phyloP scores from a whole-genome alignment of 2,888 invertebrate species.

The Caenorhabditis plicata region DNA sequence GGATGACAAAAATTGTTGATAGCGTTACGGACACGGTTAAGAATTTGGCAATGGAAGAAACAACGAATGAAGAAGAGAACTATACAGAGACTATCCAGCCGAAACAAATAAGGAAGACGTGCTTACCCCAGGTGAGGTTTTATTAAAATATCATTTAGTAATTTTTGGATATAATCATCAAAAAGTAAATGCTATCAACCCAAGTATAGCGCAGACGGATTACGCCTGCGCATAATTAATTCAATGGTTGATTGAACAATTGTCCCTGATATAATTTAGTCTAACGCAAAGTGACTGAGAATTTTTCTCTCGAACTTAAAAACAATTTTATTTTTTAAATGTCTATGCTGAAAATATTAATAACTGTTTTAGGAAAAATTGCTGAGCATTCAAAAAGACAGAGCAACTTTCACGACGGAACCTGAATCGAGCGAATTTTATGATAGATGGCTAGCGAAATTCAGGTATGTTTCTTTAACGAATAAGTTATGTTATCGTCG shows the following conservation, averaged over 20 bases:
- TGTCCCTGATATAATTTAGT: too few relatives aligned
- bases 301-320: too few relatives aligned
- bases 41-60: constrained; percentile 58
- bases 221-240: too few relatives aligned
- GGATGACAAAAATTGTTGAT: constrained; percentile 48
- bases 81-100: constrained; percentile 53
- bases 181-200: too few relatives aligned
- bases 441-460: constrained; percentile 17
- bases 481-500: too few relatives aligned
- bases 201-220: too few relatives aligned
- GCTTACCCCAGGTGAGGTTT: constrained; percentile 9
- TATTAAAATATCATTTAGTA: too few relatives aligned
- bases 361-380: constrained; percentile 28
- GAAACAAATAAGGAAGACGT: constrained; percentile 40
- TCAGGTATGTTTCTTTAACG: too few relatives aligned
- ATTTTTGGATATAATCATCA: too few relatives aligned
- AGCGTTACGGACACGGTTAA: constrained; percentile 54
- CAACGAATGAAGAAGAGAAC: constrained; percentile 54
- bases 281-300: too few relatives aligned
- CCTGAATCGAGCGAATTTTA: constrained; percentile 35
- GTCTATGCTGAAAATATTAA: too few relatives aligned
- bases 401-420: constrained; percentile 42
- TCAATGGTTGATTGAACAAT: too few relatives aligned
- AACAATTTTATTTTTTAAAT: constrained; percentile 1
- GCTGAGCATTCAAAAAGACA: constrained; percentile 48